phyloP scores from a whole-genome alignment of 2,113 vertebrate genomes.

The Bufo bufo region DNA sequence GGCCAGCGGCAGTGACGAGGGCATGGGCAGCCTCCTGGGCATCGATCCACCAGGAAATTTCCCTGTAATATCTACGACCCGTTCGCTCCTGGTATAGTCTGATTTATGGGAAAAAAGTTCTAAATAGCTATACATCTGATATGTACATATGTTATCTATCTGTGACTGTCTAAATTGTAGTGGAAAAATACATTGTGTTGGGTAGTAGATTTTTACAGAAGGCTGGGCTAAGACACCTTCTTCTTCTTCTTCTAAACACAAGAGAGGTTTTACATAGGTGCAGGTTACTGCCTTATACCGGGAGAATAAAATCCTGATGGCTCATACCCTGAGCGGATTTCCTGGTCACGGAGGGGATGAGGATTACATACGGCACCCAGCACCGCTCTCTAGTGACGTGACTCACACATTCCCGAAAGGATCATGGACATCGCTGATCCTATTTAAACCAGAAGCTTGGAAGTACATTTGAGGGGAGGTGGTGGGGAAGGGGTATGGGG shows the following conservation, averaged over 20 bases:
- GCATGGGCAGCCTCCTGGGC: too few relatives aligned
- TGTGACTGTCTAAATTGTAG: not conserved
- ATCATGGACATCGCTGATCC: conserved; percentile 51
- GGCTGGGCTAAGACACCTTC: conserved; percentile 12
- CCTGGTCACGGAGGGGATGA: conserved; percentile 49
- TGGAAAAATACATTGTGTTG: not conserved
- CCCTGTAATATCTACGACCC: too few relatives aligned
- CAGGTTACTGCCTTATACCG: conserved; percentile 54
- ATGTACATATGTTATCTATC: not conserved
- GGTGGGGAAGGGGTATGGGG: not conserved
- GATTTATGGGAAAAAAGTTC: too few relatives aligned
- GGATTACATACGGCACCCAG: conserved; percentile 54
- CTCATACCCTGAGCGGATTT: conserved; percentile 57
- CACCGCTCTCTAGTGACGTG: conserved; percentile 52
- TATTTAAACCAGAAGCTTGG: conserved; percentile 52
- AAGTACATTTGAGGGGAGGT: conserved; percentile 19
- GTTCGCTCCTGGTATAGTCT: too few relatives aligned
- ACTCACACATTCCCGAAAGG: conserved; percentile 56
- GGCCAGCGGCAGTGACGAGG: too few relatives aligned
- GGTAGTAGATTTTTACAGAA: not conserved
- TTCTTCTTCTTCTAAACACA: not conserved
- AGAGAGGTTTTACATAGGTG: conserved; percentile 34
- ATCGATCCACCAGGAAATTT: too few relatives aligned
- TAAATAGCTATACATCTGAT: too few relatives aligned
- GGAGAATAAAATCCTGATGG: conserved; percentile 44